A percentile compares a stretch with the other conserved stretches of the same genome.
phyloP scores from a whole-genome alignment of 1,140 invertebrate genomes.

The Drosophila prosaltans region DNA sequence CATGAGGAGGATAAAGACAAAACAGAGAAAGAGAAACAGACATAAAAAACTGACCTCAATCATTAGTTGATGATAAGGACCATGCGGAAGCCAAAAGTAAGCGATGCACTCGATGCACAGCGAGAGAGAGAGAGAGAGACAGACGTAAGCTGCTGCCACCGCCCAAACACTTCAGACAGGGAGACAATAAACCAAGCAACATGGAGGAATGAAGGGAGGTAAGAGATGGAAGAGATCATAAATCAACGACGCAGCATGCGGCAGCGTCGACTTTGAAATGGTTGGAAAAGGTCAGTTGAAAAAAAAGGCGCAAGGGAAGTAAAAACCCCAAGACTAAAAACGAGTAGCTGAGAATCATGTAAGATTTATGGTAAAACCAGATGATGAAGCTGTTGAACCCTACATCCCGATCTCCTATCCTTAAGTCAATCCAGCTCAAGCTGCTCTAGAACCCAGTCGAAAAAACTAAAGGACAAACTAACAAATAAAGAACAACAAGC shows the following conservation, averaged over 20 bases:
- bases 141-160: slow-evolving; percentile 39
- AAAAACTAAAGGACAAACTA: slow-evolving; percentile 5
- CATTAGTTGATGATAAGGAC: slow-evolving; percentile 76
- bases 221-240: slow-evolving; percentile 43
- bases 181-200: slow-evolving; percentile 63
- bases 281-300: slow-evolving; percentile 44
- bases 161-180: slow-evolving; percentile 29
- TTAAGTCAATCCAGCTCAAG: slow-evolving; percentile 10
- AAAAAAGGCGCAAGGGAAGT: slow-evolving; percentile 15
- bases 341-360: slow-evolving; percentile 59
- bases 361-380: slow-evolving; percentile 69
- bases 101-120: slow-evolving; percentile 27
- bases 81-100: slow-evolving; percentile 41
- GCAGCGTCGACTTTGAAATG: slow-evolving; percentile 33
- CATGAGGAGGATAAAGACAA: not conserved
- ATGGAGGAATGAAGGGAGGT: not conserved
- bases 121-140: not conserved
- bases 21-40: slow-evolving; percentile 1
- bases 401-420: slow-evolving; percentile 1
- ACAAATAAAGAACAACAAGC: slow-evolving; percentile 1
- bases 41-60: slow-evolving; percentile 66
- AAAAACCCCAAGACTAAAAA: slow-evolving; percentile 35
- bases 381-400: slow-evolving; percentile 63
- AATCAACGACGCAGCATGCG: slow-evolving; percentile 65
- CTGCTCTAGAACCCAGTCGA: slow-evolving; percentile 8